These are phyloP conservation scores for Ancistrus triradiatus DNA, from an alignment of 2,113 vertebrate genomes.

Conservation along the genomic window DNA sequence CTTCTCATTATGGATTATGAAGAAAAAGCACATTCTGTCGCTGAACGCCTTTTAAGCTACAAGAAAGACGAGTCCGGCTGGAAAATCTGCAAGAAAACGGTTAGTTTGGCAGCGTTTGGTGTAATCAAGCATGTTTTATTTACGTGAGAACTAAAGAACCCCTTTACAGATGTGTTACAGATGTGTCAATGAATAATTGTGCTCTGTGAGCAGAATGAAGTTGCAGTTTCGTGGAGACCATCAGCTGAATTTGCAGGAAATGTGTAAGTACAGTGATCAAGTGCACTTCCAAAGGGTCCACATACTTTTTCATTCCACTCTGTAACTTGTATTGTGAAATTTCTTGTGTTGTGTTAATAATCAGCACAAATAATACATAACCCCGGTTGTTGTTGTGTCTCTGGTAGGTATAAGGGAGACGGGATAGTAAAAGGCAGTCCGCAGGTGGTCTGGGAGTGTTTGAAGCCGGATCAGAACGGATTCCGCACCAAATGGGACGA, in stretches of 20 bases:
- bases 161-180: neutral
- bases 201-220: constrained; percentile 69
- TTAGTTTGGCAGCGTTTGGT: constrained; percentile 52
- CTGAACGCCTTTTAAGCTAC: constrained; percentile 70
- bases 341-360: too few species aligned
- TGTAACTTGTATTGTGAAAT: too few species aligned
- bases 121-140: neutral
- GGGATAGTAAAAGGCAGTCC: constrained; percentile 70
- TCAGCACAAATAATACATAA: too few species aligned
- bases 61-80: constrained; percentile 75
- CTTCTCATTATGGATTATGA: constrained; percentile 64
- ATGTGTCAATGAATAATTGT: too few species aligned
- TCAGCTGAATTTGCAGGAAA: constrained; percentile 86
- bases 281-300: too few species aligned
- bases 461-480: constrained; percentile 80
- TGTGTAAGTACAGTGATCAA: constrained; percentile 77
- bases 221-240: constrained; percentile 84
- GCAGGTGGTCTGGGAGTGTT: constrained; percentile 78
- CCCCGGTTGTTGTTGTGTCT: too few species aligned
- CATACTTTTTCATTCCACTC: too few species aligned
- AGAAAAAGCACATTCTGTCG: constrained; percentile 60
- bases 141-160: neutral
- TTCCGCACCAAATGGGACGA: constrained; percentile 85
- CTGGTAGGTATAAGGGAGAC: constrained; percentile 87
- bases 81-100: constrained; percentile 75